Evolutionary conservation across 2,113 vertebrate genomes (phyloP).

Genomic region (Embiotoca jacksoni): DNA sequence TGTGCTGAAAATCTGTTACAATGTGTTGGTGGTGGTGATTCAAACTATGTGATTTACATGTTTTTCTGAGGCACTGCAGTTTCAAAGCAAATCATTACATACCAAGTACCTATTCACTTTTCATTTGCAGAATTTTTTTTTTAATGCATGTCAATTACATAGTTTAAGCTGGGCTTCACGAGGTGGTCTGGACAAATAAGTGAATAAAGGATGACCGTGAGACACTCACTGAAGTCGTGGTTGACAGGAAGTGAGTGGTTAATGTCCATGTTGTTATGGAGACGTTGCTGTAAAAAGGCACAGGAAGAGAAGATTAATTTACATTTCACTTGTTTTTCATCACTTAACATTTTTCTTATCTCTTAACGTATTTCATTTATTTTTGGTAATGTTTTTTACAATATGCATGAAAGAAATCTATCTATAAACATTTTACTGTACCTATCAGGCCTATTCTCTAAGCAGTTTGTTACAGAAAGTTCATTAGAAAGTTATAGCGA

Average conservation of each 20-base stretch:
- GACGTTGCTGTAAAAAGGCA: conserved; percentile 80
- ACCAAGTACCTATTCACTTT: neutral
- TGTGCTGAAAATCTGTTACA: conserved; percentile 15
- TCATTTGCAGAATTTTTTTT: neutral
- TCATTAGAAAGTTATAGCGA: too few relatives aligned
- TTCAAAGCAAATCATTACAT: neutral
- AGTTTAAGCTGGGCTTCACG: conserved; percentile 3
- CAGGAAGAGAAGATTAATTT: conserved; percentile 10
- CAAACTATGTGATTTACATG: conserved; percentile 18
- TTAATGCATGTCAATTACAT: neutral
- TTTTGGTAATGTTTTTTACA: neutral
- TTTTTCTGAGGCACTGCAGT: neutral
- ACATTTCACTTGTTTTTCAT: neutral
- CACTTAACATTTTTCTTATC: neutral
- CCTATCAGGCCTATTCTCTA: neutral
- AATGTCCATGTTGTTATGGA: conserved; percentile 88
- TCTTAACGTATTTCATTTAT: too few relatives aligned
- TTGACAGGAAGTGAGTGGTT: conserved; percentile 79
- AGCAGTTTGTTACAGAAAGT: neutral
- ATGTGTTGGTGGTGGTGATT: conserved; percentile 6
- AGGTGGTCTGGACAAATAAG: neutral
- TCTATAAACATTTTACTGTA: neutral
- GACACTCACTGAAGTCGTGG: conserved; percentile 93
- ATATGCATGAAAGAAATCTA: neutral
- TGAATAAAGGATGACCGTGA: conserved; percentile 1